These are phyloP conservation scores for Anticlea derivata DNA, from an alignment of 2,888 invertebrate genomes.

Conservation along the genomic window DNA sequence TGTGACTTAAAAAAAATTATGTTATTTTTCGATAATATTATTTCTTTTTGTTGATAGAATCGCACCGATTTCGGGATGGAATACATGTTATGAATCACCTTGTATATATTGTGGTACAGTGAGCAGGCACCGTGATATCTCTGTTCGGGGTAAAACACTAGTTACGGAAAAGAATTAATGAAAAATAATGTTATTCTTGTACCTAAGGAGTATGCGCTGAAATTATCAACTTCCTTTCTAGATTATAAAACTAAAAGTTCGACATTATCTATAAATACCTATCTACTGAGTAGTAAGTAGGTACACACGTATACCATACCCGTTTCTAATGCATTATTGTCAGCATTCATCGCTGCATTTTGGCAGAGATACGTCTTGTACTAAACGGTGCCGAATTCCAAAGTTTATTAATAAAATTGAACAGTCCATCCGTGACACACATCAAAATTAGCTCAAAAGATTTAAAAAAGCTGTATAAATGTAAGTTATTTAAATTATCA, in stretches of 20 bases:
- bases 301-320: constrained; percentile 3
- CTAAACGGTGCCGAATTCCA: background rate
- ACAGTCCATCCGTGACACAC: background rate
- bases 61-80: no score
- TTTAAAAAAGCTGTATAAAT: constrained; percentile 10
- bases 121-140: no score
- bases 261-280: background rate
- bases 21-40: no score
- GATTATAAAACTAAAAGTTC: constrained; percentile 15
- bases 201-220: background rate
- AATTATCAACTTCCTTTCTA: constrained; percentile 31
- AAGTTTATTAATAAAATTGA: background rate
- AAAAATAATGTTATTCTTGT: no score
- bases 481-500: constrained; percentile 9
- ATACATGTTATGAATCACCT: no score
- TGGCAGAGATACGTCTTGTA: background rate
- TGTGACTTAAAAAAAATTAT: no score
- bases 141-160: no score
- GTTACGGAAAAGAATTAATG: no score
- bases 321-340: constrained; percentile 7
- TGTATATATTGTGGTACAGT: no score
- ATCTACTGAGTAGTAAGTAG: background rate
- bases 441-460: background rate
- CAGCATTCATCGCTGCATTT: constrained; percentile 3
- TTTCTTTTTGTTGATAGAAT: no score